Percentiles rank a stretch among this genome's conserved stretches.
These are phyloP conservation scores for Pterophyllum scalare DNA, from an alignment of 2,113 vertebrate species.

Conservation along the genomic window DNA sequence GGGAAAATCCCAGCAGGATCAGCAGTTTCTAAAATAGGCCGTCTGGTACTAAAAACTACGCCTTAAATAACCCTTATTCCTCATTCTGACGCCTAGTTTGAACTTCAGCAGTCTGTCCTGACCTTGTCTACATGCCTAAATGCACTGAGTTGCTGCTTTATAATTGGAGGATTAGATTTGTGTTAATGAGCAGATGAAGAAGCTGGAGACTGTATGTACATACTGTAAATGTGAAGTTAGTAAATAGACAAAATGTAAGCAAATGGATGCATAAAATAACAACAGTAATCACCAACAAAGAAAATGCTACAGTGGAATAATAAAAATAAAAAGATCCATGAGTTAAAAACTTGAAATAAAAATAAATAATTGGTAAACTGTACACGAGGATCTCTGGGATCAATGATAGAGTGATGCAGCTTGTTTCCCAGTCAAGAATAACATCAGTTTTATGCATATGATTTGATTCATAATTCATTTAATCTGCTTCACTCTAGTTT, in stretches of 20 bases:
- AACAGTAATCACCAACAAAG: background rate
- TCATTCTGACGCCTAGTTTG: background rate
- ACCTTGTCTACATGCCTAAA: background rate
- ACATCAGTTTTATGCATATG: too few species aligned
- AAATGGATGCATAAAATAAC: background rate
- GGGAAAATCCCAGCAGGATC: background rate
- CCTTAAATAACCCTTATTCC: background rate
- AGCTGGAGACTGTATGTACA: too few species aligned
- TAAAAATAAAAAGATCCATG: accelerated
- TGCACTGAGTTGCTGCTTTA: background rate
- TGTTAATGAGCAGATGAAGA: too few species aligned
- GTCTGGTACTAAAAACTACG: background rate
- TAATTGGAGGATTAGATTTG: too few species aligned
- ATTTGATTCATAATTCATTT: background rate
- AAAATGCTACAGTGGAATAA: background rate
- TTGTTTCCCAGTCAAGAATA: background rate
- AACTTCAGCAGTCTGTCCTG: background rate
- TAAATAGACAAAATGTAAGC: background rate
- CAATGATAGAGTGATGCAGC: background rate
- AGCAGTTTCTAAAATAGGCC: background rate
- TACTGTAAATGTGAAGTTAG: too few species aligned
- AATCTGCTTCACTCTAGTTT: background rate
- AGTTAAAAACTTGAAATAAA: background rate
- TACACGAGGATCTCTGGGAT: background rate
- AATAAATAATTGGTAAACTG: background rate